Evolutionary conservation across 2,113 vertebrate genomes (phyloP).

Genomic region (Istiophorus platypterus): DNA sequence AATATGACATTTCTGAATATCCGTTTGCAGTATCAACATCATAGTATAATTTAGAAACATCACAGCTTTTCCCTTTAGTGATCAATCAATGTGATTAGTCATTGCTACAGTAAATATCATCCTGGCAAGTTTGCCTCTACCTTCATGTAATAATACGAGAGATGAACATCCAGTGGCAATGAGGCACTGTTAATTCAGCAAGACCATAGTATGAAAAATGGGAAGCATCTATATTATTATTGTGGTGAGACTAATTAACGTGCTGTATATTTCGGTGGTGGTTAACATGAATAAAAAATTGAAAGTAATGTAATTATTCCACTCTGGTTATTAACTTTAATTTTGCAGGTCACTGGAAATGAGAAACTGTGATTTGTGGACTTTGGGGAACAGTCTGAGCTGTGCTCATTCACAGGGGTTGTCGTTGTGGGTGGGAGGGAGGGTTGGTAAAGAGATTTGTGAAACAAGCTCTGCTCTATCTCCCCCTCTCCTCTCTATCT

Average conservation of each 20-base stretch:
- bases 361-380: conserved; percentile 71
- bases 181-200: conserved; percentile 17
- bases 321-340: conserved; percentile 65
- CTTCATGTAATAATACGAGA: neutral
- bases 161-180: conserved; percentile 5
- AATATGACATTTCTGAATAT: neutral
- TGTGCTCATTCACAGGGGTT: conserved; percentile 16
- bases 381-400: conserved; percentile 34
- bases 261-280: conserved; percentile 42
- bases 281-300: conserved; percentile 46
- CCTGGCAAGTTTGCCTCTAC: conserved; percentile 13
- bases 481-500: neutral
- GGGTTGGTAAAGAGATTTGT: conserved; percentile 47
- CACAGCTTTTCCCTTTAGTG: neutral
- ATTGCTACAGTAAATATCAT: conserved; percentile 13
- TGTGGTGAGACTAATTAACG: conserved; percentile 44
- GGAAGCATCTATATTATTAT: neutral
- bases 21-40: conserved; percentile 1
- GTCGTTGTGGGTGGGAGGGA: conserved; percentile 22
- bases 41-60: neutral
- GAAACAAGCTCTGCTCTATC: conserved; percentile 43
- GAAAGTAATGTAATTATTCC: conserved; percentile 60
- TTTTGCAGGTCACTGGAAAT: conserved; percentile 52
- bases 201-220: neutral
- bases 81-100: conserved; percentile 18